Evolutionary conservation across 2,888 invertebrate genomes (phyloP).

Genomic region (Leptopterna dolabrata): DNA sequence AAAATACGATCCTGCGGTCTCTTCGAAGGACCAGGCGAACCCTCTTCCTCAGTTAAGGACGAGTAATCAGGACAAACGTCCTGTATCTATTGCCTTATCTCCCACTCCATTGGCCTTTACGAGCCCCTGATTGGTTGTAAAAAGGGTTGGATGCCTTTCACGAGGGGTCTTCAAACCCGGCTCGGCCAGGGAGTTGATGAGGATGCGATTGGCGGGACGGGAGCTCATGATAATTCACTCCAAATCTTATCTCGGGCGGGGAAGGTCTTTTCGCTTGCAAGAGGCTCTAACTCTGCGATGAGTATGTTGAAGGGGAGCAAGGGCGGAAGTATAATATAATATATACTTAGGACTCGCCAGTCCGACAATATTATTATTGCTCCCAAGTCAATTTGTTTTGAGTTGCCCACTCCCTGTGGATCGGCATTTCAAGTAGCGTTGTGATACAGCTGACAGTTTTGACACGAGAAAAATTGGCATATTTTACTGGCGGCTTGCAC

Average conservation of each 20-base stretch:
- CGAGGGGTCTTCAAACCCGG: slow-evolving; percentile 15
- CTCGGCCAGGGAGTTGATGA: not conserved
- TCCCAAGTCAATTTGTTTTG: no score
- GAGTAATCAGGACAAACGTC: slow-evolving; percentile 54
- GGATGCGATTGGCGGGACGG: not conserved
- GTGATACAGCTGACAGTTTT: no score
- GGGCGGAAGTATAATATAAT: not conserved
- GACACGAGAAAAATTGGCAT: no score
- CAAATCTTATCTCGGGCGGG: not conserved
- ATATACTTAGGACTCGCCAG: not conserved
- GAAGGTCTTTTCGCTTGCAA: slow-evolving; percentile 2
- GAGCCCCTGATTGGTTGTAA: slow-evolving; percentile 56
- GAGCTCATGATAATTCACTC: slow-evolving; percentile 12
- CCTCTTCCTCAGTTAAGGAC: slow-evolving; percentile 30
- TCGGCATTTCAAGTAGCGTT: no score
- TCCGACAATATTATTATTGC: not conserved
- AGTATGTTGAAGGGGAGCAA: not conserved
- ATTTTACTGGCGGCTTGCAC: no score
- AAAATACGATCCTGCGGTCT: slow-evolving; percentile 39
- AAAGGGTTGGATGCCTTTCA: slow-evolving; percentile 42
- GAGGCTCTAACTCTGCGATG: slow-evolving; percentile 13
- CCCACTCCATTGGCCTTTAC: slow-evolving; percentile 51
- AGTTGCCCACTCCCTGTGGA: no score
- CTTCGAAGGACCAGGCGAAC: not conserved
- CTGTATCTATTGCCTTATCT: slow-evolving; percentile 56